phyloP scores from a whole-genome alignment of 1,140 invertebrate species.

The Thrips palmi region DNA sequence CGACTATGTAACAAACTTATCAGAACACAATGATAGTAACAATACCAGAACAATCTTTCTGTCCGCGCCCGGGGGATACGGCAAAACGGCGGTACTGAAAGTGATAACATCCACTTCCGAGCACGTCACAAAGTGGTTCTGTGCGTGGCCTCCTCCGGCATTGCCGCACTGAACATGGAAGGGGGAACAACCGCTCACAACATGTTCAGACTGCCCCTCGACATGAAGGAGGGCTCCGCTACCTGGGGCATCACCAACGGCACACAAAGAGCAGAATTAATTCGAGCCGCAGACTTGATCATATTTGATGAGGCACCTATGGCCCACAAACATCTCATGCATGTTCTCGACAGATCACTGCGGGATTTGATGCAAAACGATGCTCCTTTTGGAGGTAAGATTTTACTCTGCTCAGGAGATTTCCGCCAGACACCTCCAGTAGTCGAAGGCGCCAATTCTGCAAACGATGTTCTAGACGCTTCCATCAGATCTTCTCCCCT shows the following conservation, averaged over 20 bases:
- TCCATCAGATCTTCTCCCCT: conserved; percentile 13
- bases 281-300: conserved; percentile 15
- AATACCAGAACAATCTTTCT: conserved; percentile 9
- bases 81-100: conserved; percentile 16
- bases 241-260: conserved; percentile 11
- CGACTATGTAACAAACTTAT: conserved; percentile 2
- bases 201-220: conserved; percentile 10
- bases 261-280: conserved; percentile 7
- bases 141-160: conserved; percentile 15
- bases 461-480: conserved; percentile 13
- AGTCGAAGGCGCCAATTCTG: conserved; percentile 10
- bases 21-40: background rate
- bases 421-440: conserved; percentile 17
- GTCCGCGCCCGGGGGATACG: conserved; percentile 15
- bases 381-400: conserved; percentile 18
- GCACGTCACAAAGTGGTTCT: conserved; percentile 10
- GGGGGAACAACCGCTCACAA: conserved; percentile 9
- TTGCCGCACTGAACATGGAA: conserved; percentile 15
- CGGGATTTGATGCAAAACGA: conserved; percentile 13
- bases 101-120: conserved; percentile 12
- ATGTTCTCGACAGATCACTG: conserved; percentile 15
- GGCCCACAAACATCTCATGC: conserved; percentile 15
- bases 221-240: conserved; percentile 8
- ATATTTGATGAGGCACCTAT: conserved; percentile 20
- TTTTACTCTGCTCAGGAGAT: conserved; percentile 16